Evolutionary conservation across 2,113 vertebrate genomes (phyloP), one percentile per base, ranked within the genome.

Genomic region (Pomatorhinus ruficollis): DNA sequence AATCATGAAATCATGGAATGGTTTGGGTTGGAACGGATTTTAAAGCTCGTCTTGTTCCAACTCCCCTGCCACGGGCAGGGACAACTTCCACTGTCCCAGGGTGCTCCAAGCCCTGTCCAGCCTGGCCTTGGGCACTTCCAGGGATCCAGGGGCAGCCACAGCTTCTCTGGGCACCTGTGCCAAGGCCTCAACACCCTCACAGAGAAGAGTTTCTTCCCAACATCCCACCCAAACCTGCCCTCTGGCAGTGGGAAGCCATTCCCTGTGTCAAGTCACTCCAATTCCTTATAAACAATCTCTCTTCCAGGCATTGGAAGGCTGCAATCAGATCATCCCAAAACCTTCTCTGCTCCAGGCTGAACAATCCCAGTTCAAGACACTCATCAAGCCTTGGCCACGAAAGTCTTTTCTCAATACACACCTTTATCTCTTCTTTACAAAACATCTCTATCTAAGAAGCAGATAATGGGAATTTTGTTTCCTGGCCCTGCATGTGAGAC

Each of bases 51-150:
- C 5, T 31, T 0, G 0, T 35, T 19, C 40, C 70, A 47, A 6
- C 3, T 19, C 10, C 39, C 6, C n/a, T 47, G 53, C 45, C n/a
- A 5, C 15, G 33, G 30, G 19, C 78, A 60, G 60, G 33, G 39
- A 75, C 39, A 30, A 0, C 2, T 82, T 1, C 14, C 45, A 22
- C n/a, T 2, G 0, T 5, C 39, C 53, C 45, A 68, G 47, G 13
- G 0, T 53, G 16, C 9, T 31, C 45, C 78, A 52, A 25, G 1
- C 7, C 7, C 44, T 0, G 0, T 47, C 53, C 78, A 60, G 0
- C n/a, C 53, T 25, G 13, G 14, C 16, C 40, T 31, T 9, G 78
- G 28, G 0, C 54, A 76, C 18, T 61, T 0, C 47, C 87, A 69
- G 63, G 30, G 23, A 28, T 44, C 30, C 54, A 42, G 50, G 25